Base-by-base conservation (phyloP, 2,888 invertebrate genomes). In the Heteropelma amictum region DNA sequence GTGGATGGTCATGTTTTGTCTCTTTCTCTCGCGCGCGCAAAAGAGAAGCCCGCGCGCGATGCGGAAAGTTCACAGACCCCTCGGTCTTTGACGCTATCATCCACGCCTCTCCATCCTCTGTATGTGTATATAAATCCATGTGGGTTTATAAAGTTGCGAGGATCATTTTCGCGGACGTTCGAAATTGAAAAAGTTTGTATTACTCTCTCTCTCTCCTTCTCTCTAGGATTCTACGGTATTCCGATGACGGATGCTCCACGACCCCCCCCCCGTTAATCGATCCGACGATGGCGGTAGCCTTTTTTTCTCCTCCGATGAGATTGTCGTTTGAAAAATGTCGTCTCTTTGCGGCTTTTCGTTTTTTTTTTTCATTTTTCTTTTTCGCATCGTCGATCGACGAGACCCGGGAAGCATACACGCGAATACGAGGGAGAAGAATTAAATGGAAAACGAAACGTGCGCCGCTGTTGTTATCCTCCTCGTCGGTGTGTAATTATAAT, bases 101-200 rank as follows among this genome's bases (percentile, higher is more conserved):
- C 5, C 14, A 30, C 3, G 17, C 30, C n/a, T 17, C 19, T 17
- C 21, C 23, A 42, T 8, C 26, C 12, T 6, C 7, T 14, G 12
- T 19, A 28, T 7, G 19, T 42, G 30, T 35, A 26, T 10, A 35
- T 8, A n/a, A 10, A 14, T 12, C 3, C 28, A 28, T 35, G 21
- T 49, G 28, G 30, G 56, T 40, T 58, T 68, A 73, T 51, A 26
- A 80, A 79, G 80, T 82, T 81, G 77, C 71, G 53, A 75, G 79
- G 82, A 82, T 84, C 83, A 84, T 85, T 86, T 84, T 79, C 77
- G 74, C 79, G 81, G 80, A 83, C 82, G 82, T 79, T 83, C 81
- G 80, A 85, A 85, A 86, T 86, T 85, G 84, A 86, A 85, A 85
- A 85, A 85, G 81, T 85, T 85, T 81, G 47, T 49, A 26, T 40